A percentile compares a stretch with the other conserved stretches of the same genome.
phyloP scores from a whole-genome alignment of 2,888 invertebrate genomes.

The Trichogramma dendrolimi region DNA sequence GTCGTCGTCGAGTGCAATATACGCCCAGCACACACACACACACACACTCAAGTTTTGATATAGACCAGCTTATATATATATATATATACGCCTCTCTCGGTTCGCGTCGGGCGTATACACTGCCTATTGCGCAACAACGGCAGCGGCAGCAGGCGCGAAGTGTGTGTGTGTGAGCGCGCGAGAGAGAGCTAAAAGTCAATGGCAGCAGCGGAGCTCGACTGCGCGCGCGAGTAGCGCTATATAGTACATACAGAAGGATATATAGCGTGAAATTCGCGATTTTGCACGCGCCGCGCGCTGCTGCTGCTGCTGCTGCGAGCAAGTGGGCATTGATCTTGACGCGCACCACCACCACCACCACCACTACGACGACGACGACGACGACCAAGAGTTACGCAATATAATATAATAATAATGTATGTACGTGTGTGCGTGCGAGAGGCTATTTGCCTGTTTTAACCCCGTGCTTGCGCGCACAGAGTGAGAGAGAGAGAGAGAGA shows the following conservation, averaged over 20 bases:
- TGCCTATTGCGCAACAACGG: background rate
- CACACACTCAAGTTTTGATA: too few species aligned
- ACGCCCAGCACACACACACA: too few species aligned
- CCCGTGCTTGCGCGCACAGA: background rate
- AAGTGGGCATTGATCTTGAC: conserved; percentile 29
- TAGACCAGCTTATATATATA: too few species aligned
- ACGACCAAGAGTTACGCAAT: too few species aligned
- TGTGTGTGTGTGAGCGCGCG: background rate
- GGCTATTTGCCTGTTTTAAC: too few species aligned
- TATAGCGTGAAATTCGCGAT: conserved; percentile 32
- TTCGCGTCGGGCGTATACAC: too few species aligned
- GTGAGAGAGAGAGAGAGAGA: background rate
- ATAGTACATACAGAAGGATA: conserved; percentile 21
- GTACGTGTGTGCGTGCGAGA: too few species aligned
- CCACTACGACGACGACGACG: too few species aligned
- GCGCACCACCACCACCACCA: background rate
- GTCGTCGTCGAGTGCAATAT: too few species aligned
- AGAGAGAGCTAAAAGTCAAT: conserved; percentile 19
- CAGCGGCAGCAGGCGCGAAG: conserved; percentile 6
- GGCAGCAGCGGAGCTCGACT: conserved; percentile 1
- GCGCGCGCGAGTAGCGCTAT: conserved; percentile 4
- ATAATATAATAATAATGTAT: too few species aligned
- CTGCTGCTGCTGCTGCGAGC: background rate
- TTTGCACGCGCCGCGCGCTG: conserved; percentile 4
- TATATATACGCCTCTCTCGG: too few species aligned